phyloP scores from a whole-genome alignment of 2,888 invertebrate genomes.

The Pollenia labialis region DNA sequence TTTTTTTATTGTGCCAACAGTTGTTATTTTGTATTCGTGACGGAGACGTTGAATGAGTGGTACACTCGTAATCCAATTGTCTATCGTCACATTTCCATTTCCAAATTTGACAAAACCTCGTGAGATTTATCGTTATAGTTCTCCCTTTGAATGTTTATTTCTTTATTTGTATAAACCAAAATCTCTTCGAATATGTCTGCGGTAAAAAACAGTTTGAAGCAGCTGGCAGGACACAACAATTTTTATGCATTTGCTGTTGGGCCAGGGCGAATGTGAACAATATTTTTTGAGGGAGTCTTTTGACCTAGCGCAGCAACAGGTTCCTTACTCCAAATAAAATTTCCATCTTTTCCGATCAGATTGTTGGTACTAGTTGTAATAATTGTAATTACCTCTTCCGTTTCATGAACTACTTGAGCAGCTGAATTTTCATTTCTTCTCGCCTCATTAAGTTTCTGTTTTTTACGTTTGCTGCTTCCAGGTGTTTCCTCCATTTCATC shows the following conservation, averaged over 20 bases:
- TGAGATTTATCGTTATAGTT: too few species aligned
- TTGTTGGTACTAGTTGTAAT: neutral
- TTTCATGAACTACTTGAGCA: too few species aligned
- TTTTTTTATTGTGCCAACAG: too few species aligned
- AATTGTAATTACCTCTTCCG: too few species aligned
- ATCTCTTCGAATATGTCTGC: conserved; percentile 40
- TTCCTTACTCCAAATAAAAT: conserved; percentile 39
- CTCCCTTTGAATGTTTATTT: conserved; percentile 62
- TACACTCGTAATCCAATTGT: too few species aligned
- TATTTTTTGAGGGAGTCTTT: conserved; percentile 53
- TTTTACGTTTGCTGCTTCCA: conserved; percentile 14
- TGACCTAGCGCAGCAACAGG: conserved; percentile 49
- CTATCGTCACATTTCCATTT: too few species aligned
- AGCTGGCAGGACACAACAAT: conserved; percentile 29
- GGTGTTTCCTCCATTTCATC: neutral
- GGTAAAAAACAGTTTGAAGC: conserved; percentile 39
- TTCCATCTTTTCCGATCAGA: neutral
- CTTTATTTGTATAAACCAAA: conserved; percentile 52
- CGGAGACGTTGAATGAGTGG: too few species aligned
- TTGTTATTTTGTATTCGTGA: too few species aligned
- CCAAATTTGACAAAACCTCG: conserved; percentile 37
- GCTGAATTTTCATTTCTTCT: too few species aligned
- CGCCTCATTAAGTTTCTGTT: too few species aligned
- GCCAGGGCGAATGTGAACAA: conserved; percentile 37
- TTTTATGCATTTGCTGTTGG: conserved; percentile 6